These are phyloP conservation scores for Alcis repandata DNA, from an alignment of 2,888 invertebrate species.

Conservation along the genomic window DNA sequence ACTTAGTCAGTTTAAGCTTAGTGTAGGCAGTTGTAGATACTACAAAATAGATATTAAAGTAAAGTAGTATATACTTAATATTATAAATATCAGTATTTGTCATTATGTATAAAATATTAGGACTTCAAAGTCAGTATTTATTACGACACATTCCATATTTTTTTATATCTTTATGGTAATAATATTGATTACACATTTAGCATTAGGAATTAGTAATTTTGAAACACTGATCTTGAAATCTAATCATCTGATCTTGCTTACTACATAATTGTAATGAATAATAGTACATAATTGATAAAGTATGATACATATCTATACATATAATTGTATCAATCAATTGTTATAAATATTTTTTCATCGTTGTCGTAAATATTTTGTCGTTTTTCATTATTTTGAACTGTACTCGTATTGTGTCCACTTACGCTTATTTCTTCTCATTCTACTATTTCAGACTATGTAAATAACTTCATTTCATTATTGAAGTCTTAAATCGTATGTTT, in stretches of 20 bases:
- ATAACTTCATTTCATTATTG: neutral
- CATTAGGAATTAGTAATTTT: neutral
- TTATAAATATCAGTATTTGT: conserved; percentile 29
- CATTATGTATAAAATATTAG: conserved; percentile 7
- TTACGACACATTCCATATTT: neutral
- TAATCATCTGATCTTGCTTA: no score
- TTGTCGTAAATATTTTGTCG: no score
- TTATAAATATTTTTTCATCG: no score
- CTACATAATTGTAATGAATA: no score
- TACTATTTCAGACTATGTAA: neutral
- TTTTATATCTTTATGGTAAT: neutral
- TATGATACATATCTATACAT: no score
- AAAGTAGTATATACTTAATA: neutral
- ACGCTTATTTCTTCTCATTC: no score
- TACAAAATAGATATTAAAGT: conserved; percentile 11
- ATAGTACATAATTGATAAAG: no score
- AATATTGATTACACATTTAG: neutral
- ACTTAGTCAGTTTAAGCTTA: conserved; percentile 24
- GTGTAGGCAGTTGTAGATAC: conserved; percentile 22
- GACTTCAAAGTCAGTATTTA: neutral
- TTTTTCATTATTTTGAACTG: no score
- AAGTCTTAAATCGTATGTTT: neutral
- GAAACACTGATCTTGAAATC: no score
- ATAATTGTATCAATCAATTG: no score
- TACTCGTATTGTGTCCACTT: no score